Evolutionary conservation across 2,888 invertebrate genomes (phyloP), one percentile per base, ranked within the genome.

Genomic region (Polyommatus iphigenia): DNA sequence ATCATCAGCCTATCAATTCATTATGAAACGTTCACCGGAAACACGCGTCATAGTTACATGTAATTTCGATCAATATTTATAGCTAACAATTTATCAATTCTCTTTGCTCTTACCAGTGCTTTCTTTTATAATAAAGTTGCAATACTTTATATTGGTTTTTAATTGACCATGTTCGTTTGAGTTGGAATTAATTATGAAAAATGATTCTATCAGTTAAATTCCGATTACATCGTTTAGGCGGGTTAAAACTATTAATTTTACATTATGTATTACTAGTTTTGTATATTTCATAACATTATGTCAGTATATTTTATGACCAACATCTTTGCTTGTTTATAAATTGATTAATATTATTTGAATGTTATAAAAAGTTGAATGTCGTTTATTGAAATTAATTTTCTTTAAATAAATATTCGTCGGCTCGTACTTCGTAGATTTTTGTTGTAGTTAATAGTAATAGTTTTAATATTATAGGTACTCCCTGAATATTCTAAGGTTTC

Each of bases 151-250:
- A 67, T 67, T 18, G 67, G 6, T 67, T 67, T 32, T 29, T 46
- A 73, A 73, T 50, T 73, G 46, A 5, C 5, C 73, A 24, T 73
- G 73, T 73, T 73, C 46, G 46, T 73, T 73, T 20, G 41, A 46
- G 7, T 73, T 41, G 41, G n/a, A 73, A 73, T 46, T 73, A n/a
- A 73, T 20, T 41, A 73, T 46, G 46, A 73, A 73, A 73, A 88
- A 77, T 67, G 46, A 67, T 50, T 77, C 18, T 5, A 77, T 77
- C 67, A 5, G 72, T 67, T 67, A 67, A 13, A 67, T 24, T 67
- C 10, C 20, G 13, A 67, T 67, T 24, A 67, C 29, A 67, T 67
- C 67, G 67, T 18, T 67, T 67, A 67, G 67, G 67, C 67, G 67
- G 67, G 67, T 4, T 2, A 67, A 20, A 67, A 5, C 67, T 4